Conservation (phyloP, 2,113 vertebrate species). For the Oreochromis spilurus region DNA sequence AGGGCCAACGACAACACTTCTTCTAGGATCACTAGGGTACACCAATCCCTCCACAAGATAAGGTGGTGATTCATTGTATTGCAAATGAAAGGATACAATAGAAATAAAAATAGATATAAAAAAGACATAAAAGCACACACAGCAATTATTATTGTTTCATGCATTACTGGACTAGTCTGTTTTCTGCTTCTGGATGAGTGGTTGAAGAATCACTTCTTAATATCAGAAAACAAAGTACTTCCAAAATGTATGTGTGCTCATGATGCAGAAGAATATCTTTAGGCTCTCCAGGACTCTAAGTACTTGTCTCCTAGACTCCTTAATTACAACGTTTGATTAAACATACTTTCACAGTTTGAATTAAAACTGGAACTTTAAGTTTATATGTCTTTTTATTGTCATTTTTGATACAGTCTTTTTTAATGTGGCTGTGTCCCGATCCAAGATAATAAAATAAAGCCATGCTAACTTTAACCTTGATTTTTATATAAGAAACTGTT, state of each 20-base stretch:
- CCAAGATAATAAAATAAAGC: background rate
- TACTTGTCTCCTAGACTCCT: background rate
- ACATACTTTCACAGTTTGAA: background rate
- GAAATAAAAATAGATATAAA: background rate
- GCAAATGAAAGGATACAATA: background rate
- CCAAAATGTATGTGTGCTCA: background rate
- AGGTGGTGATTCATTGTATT: background rate
- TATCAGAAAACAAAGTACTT: background rate
- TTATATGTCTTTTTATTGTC: background rate
- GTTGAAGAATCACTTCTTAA: background rate
- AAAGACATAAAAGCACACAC: background rate
- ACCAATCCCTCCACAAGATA: background rate
- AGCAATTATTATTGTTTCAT: background rate
- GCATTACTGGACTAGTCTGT: background rate
- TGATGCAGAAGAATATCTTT: background rate
- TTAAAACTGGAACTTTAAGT: background rate
- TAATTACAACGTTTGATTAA: background rate
- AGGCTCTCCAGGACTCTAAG: rapidly evolving
- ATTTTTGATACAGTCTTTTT: background rate
- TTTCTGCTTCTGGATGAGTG: background rate
- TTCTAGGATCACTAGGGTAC: background rate
- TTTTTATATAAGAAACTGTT: background rate
- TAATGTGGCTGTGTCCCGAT: background rate
- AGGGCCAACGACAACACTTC: background rate
- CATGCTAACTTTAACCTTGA: background rate